Conservation (phyloP, 2,888 invertebrate species). For the Phyto melanocephala region DNA sequence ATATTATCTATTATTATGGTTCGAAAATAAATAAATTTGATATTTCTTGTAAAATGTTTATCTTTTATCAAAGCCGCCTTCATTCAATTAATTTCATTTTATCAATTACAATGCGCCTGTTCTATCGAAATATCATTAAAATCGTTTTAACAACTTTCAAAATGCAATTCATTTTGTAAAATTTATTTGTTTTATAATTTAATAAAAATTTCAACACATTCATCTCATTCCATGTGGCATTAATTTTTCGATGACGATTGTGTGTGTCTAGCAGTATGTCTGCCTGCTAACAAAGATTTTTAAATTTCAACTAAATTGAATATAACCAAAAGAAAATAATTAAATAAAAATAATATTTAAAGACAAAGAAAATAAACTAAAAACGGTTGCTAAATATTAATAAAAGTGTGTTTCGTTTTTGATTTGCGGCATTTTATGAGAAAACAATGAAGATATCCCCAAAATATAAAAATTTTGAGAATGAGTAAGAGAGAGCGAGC, state of each 20-base stretch:
- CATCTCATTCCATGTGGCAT: slow-evolving; percentile 29
- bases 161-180: slow-evolving; percentile 2
- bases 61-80: no score
- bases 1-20: no score
- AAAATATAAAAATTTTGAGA: neutral
- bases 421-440: slow-evolving; percentile 34
- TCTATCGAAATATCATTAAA: slow-evolving; percentile 24
- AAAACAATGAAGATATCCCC: neutral
- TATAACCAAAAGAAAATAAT: slow-evolving; percentile 18
- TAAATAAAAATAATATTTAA: slow-evolving; percentile 23
- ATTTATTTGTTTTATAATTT: slow-evolving; percentile 34
- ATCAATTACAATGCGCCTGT: neutral
- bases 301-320: slow-evolving; percentile 3
- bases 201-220: slow-evolving; percentile 42
- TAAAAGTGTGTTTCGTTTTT: slow-evolving; percentile 32
- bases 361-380: slow-evolving; percentile 6
- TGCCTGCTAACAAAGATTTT: slow-evolving; percentile 17
- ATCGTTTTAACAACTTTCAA: slow-evolving; percentile 9
- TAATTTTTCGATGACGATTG: slow-evolving; percentile 22
- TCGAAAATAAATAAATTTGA: no score
- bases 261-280: slow-evolving; percentile 57
- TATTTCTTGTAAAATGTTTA: no score
- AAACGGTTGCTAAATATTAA: slow-evolving; percentile 42
- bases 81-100: no score
- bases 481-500: slow-evolving; percentile 8